Evolutionary conservation across 2,888 invertebrate species (phyloP).

Genomic region (Pseudococcus longispinus): DNA sequence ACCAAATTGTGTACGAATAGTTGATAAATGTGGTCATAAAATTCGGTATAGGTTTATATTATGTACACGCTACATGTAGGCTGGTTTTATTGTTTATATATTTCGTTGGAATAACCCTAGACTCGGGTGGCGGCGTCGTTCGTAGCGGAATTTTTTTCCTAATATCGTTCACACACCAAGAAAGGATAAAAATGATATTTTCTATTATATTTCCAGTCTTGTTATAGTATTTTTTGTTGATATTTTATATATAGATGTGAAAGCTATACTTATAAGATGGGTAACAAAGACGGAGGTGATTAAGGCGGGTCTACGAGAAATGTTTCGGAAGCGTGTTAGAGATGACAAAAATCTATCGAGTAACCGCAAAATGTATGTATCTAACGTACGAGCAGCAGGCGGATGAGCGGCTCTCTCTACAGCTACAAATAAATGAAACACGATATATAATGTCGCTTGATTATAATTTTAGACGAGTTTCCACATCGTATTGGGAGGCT

Average conservation of each 20-base stretch:
- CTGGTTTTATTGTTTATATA: neutral
- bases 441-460: neutral
- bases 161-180: neutral
- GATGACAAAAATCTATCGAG: neutral
- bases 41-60: neutral
- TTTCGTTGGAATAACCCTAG: neutral
- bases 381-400: neutral
- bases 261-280: neutral
- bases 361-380: neutral
- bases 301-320: neutral
- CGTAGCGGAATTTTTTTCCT: neutral
- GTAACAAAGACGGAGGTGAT: neutral
- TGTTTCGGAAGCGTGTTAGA: neutral
- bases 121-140: no score
- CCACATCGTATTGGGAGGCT: neutral
- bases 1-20: neutral
- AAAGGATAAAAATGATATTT: neutral
- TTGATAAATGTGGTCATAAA: neutral
- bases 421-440: conserved; percentile 1
- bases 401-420: neutral
- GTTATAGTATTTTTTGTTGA: neutral
- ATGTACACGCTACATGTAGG: neutral
- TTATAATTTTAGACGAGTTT: conserved; percentile 13
- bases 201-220: neutral
- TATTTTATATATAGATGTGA: neutral